Base-by-base conservation (phyloP, 2,888 invertebrate species). In the Diaphora mendica region DNA sequence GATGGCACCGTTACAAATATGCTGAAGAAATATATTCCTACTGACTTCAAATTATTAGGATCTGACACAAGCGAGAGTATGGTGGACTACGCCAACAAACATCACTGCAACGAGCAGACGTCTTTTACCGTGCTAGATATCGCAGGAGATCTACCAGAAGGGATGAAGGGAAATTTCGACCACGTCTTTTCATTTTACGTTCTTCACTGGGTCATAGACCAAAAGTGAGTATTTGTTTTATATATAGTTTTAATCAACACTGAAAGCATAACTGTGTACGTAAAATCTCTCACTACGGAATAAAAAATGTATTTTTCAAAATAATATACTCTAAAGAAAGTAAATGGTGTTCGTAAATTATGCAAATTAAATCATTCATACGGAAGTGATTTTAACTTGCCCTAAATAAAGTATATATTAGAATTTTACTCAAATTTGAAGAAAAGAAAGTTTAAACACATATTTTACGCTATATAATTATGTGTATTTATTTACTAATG, bases 131-230 rank as follows among this genome's bases (percentile, higher is more conserved):
- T 90, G 23, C 85, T 97, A 76, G 97, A 98, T 83, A 97, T 98
- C 70, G 90, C 95, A 0, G 89, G 93, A 0, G 88, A 94, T 35
- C 79, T 97, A 68, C 96, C 96, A 0, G 88, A 89, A 2, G 90
- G 96, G 39, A 86, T 96, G 72, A 85, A 91, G 23, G 95, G 91
- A 59, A 88, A 91, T 39, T 98, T 97, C 84, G 96, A 97, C 87
- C 97, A 97, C 86, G 96, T 97, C 1, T 96, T 97, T 70, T 98
- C 98, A 0, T 98, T 98, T 88, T 98, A 98, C 87, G 97, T 97
- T 80, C 92, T 98, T 5, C 98, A 98, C 85, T 98, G 98, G 98
- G 96, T 98, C 42, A 96, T 96, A 79, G 96, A 97, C 85, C 97
- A 97, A 88, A 95, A 96, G 97, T 97, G 93, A 92, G 95, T 90